Base-by-base conservation (phyloP, 2,797 vertebrate species). In the Bovichtus variegatus region DNA sequence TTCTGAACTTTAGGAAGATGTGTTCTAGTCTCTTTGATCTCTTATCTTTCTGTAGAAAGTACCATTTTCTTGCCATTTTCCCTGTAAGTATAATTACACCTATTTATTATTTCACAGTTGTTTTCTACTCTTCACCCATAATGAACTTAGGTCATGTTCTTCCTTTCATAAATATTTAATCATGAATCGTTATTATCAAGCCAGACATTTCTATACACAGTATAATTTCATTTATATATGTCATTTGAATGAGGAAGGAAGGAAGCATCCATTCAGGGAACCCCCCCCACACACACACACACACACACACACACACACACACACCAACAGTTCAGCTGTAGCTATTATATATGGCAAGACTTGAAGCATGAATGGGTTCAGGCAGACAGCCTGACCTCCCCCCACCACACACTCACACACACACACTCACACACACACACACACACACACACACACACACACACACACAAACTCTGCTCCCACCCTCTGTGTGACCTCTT, bases 401-500 rank as follows among this genome's bases (percentile, higher is more conserved):
- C 80, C 72, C 78, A 55, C 50, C 77, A 55, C 51, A 29, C 29
- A 29, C 29, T 29, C 50, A 54, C 72, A 57, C 25, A 23, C 65
- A 44, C 29, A 29, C 29, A 29, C 29, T 29, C 2, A 29, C 29
- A 29, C 29, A 29, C 29, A 29, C 29, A 29, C 2, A 29, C 29
- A 29, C 29, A 29, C 29, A 29, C 29, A 29, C 29, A 29, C 29
- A 29, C 29, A 29, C 29, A 29, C 29, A 29, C 50, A 54, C 72
- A 57, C 25, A n/a, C 65, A 44, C 54, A 70, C 60, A 58, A 41
- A 78, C 58, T 49, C 51, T 1, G 8, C 67, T 62, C 61, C 74
- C 77, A 82, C 72, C 71, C 80, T 58, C 80, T 71, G 54, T 69
- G 65, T 90, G 83, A 88, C 85, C 89, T 74, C 76, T 69, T 84